phyloP scores from a whole-genome alignment of 1,140 invertebrate genomes.

The Lepidurus arcticus region DNA sequence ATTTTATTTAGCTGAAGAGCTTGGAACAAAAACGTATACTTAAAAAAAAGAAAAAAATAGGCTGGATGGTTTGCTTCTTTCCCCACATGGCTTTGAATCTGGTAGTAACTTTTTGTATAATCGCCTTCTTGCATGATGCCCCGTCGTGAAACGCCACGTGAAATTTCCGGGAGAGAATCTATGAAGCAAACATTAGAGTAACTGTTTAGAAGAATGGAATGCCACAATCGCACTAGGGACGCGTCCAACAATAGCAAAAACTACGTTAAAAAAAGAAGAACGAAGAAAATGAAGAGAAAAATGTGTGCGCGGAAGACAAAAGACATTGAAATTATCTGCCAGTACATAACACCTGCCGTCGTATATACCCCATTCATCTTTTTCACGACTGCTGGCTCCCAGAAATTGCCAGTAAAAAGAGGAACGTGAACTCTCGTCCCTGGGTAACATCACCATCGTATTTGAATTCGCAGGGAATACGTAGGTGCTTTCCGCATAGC shows the following conservation, averaged over 20 bases:
- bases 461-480: no score
- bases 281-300: neutral
- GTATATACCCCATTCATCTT: neutral
- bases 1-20: neutral
- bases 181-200: constrained; percentile 1
- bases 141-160: constrained; percentile 4
- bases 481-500: no score
- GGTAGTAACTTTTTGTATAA: neutral
- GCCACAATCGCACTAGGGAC: neutral
- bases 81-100: neutral
- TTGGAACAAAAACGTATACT: neutral
- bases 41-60: neutral
- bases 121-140: neutral
- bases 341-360: neutral
- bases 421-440: no score
- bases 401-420: neutral
- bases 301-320: neutral
- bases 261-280: neutral
- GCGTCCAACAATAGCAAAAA: neutral
- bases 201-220: neutral
- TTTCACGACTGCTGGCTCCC: neutral
- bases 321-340: neutral
- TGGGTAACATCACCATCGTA: no score
- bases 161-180: constrained; percentile 9
- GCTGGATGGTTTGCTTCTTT: neutral